Conservation (phyloP, 2,888 invertebrate genomes). For the Rugalucina vietnamica region DNA sequence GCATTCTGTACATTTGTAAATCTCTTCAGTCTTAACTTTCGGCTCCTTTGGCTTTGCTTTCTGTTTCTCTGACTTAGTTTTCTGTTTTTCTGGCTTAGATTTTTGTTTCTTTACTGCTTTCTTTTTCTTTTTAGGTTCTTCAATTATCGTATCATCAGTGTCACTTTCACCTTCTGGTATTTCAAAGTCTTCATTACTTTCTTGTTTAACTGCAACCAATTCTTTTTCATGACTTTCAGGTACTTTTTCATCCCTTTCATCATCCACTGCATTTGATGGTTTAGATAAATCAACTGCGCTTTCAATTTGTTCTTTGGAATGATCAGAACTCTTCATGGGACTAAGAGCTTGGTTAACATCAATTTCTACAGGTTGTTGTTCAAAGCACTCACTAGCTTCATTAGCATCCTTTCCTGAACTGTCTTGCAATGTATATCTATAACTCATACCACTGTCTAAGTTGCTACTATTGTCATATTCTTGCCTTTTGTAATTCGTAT, state of each 20-base stretch:
- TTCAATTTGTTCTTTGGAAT: too few species aligned
- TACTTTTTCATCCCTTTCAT: background rate
- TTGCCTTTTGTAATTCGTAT: too few species aligned
- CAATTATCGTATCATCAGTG: background rate
- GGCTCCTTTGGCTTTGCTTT: background rate
- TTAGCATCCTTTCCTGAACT: too few species aligned
- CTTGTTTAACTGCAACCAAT: background rate
- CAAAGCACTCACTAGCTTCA: too few species aligned
- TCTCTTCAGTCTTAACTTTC: constrained; percentile 6
- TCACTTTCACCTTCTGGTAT: constrained; percentile 10
- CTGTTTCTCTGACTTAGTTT: background rate
- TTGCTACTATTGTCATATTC: too few species aligned
- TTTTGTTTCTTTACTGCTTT: background rate
- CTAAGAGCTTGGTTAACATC: too few species aligned
- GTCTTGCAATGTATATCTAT: too few species aligned
- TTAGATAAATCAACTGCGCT: background rate
- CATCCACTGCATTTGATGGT: background rate
- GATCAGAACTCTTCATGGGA: too few species aligned
- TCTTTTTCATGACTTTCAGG: too few species aligned
- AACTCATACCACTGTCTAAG: too few species aligned
- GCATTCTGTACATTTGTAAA: constrained; percentile 50
- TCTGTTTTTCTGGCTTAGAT: constrained; percentile 4
- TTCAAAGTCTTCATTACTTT: background rate
- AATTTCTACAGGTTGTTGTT: too few species aligned
- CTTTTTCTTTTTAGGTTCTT: background rate